A percentile compares a stretch with the other conserved stretches of the same genome.
Conservation (phyloP, 2,888 invertebrate species). For the Notodonta dromedarius region DNA sequence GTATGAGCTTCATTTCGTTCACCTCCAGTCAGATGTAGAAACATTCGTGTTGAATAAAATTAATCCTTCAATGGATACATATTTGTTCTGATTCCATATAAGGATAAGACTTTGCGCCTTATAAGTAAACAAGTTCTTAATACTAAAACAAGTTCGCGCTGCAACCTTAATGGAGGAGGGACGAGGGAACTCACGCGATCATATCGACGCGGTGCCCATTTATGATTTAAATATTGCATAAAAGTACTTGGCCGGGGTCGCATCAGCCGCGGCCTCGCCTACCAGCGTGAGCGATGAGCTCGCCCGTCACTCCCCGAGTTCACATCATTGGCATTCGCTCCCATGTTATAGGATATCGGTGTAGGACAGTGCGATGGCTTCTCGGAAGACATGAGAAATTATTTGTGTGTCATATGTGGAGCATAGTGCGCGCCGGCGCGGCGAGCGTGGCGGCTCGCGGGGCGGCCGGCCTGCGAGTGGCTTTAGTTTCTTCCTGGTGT, state of each 20-base stretch:
- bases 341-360: conserved; percentile 17
- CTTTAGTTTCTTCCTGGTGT: conserved; percentile 70
- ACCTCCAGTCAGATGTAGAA: conserved; percentile 42
- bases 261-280: conserved; percentile 23
- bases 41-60: conserved; percentile 56
- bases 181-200: conserved; percentile 57
- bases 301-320: conserved; percentile 43
- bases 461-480: conserved; percentile 53
- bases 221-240: conserved; percentile 55
- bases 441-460: conserved; percentile 39
- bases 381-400: conserved; percentile 8
- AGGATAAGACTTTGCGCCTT: conserved; percentile 67
- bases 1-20: conserved; percentile 33
- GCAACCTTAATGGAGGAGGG: conserved; percentile 68
- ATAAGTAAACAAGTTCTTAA: conserved; percentile 78
- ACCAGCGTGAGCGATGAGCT: conserved; percentile 42
- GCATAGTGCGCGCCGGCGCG: conserved; percentile 30
- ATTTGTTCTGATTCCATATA: conserved; percentile 67
- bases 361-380: conserved; percentile 7
- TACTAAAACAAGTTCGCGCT: conserved; percentile 67
- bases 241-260: conserved; percentile 46
- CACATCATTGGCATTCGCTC: conserved; percentile 52
- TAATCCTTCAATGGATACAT: conserved; percentile 71
- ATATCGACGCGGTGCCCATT: conserved; percentile 46
- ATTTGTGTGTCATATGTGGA: conserved; percentile 41